Base-by-base conservation (phyloP, 1,140 invertebrate genomes). In the Chrysoperla carnea region DNA sequence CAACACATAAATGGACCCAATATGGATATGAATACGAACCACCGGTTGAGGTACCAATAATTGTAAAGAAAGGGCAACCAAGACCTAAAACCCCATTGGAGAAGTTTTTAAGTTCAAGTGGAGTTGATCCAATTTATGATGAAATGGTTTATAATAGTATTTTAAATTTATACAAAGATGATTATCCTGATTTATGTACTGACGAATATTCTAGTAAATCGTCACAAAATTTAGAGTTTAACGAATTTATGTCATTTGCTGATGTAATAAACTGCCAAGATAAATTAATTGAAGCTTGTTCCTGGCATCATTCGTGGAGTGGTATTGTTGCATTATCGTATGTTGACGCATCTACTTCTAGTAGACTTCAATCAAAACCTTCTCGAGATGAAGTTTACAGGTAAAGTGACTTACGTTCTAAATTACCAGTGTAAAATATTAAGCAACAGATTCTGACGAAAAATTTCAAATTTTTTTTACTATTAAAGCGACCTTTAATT, bases 291-390 rank as follows among this genome's bases (percentile, higher is more conserved):
- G 71, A 73, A n/a, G 64, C 68, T 48, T 62, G 69, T 7, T 63
- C 64, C 37, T 84, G 80, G 75, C 78, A 83, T 63, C 76, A 75
- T 1, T 66, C 71, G 50, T 69, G 70, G 62, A 69, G 72, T 2
- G 79, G 78, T 1, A 64, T 78, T 6, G 62, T 76, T 3, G 74
- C 71, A 0, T 67, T 74, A 14, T 66, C 72, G 36, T 84, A 84
- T 51, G 62, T 72, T 4, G 61, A 70, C 48, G 57, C 52, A 11
- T 67, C 67, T 15, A 42, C 45, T 17, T 47, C 12, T 42, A 48
- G 45, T 47, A 50, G 45, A 49, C 40, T 17, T 11, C 43, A 15
- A 47, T 17, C 27, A 29, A 47, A 48, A 36, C 41, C 39, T 17
- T 47, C 33, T 0, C n/a, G 29, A 5, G 46, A 8, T 39, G 11